Evolutionary conservation across 2,113 vertebrate species (phyloP), one percentile per base, ranked within the genome.

Genomic region (Progne subis): DNA sequence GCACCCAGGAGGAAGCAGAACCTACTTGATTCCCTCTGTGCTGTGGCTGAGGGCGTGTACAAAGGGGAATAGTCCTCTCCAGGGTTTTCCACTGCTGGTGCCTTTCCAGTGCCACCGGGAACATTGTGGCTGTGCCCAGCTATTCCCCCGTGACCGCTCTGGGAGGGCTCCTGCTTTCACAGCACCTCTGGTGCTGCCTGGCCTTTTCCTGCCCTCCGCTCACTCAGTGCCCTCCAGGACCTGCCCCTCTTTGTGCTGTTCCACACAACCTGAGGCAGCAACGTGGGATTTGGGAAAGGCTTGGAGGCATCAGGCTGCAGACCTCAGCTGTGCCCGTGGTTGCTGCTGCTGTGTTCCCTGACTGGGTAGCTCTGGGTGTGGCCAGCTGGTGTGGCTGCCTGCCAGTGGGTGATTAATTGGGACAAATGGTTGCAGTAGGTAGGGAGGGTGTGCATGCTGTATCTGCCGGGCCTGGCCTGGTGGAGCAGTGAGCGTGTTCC

Each of bases 1-100:
- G 90, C 28, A 88, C 86, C 71, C 96, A 46, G 74, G 94, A 91
- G 94, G 88, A 88, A 86, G 76, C 81, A 88, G 74, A 95, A 74
- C 74, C 59, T 88, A 37, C 77, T 79, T 86, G 76, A 89, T 82
- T 96, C 80, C 88, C 95, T 72, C n/a, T 46, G 25, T 5, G 6
- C 61, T 63, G 43, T 82, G 84, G 39, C 85, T 6, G 2, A 90
- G 84, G 90, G 69, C 0, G 0, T 16, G 31, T 72, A 2, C 5
- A 3, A 41, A 56, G 50, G 55, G 82, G 46, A 88, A 59, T 61
- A 43, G 72, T 49, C 28, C 56, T 71, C 92, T 88, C 90, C 5
- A 9, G 86, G 64, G 72, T 86, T 90, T 88, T 92, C 65, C 37
- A 60, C 52, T 87, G 18, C 41, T 80, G 60, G 13, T 79, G 61